These are phyloP conservation scores for Scaptomyza caliginosa DNA, from an alignment of 2,888 invertebrate genomes.

Conservation along the genomic window DNA sequence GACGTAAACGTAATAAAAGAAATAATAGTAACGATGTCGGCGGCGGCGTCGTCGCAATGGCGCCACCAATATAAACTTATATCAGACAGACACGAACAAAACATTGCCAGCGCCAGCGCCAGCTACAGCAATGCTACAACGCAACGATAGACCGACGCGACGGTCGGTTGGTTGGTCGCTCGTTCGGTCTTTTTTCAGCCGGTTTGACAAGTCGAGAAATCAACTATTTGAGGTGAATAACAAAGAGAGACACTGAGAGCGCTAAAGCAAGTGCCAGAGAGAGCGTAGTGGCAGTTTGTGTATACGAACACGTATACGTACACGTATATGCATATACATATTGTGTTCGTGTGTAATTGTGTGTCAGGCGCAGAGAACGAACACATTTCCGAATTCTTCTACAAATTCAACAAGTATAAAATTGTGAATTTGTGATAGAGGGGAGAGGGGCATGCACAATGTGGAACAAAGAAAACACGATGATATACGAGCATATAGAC, in stretches of 20 bases:
- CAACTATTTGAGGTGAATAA: slow-evolving; percentile 77
- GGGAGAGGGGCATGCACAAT: slow-evolving; percentile 16
- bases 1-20: slow-evolving; percentile 84
- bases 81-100: slow-evolving; percentile 74
- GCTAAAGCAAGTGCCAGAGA: slow-evolving; percentile 57
- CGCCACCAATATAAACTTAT: slow-evolving; percentile 82
- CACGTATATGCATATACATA: neutral
- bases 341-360: slow-evolving; percentile 10
- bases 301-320: neutral
- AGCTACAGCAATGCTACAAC: slow-evolving; percentile 48
- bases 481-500: slow-evolving; percentile 15
- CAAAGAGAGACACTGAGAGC: slow-evolving; percentile 36
- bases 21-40: slow-evolving; percentile 82
- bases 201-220: slow-evolving; percentile 80
- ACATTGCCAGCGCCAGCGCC: slow-evolving; percentile 35
- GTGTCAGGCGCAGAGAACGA: slow-evolving; percentile 24
- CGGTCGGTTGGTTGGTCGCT: slow-evolving; percentile 55
- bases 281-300: slow-evolving; percentile 22
- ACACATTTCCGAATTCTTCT: slow-evolving; percentile 61
- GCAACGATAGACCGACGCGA: slow-evolving; percentile 55
- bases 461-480: slow-evolving; percentile 34
- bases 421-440: slow-evolving; percentile 24
- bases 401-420: slow-evolving; percentile 59
- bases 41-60: slow-evolving; percentile 82
- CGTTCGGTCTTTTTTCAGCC: slow-evolving; percentile 71